Percentiles rank a stretch among this genome's conserved stretches.
Conservation (phyloP, 2,113 vertebrate genomes). For the Coptodon rendalli region DNA sequence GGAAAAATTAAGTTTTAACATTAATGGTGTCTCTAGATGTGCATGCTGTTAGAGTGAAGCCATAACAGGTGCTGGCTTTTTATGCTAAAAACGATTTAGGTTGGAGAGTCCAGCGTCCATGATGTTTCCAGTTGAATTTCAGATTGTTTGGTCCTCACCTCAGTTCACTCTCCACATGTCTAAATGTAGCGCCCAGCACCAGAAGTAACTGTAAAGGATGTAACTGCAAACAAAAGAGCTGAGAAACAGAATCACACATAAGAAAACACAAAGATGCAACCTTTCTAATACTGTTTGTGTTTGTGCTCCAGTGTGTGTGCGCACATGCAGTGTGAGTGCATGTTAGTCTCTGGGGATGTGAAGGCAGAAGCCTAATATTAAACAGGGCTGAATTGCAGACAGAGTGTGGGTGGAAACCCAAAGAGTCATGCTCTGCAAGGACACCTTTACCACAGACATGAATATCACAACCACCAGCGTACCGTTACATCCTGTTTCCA, state of each 20-base stretch:
- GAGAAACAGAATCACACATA: not conserved
- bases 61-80: not conserved
- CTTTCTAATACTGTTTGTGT: not conserved
- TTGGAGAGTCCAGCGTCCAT: not conserved
- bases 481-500: not conserved
- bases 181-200: not conserved
- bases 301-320: not conserved
- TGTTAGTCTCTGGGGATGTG: not conserved
- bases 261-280: not conserved
- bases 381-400: not conserved
- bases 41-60: not conserved
- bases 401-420: not conserved
- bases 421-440: not conserved
- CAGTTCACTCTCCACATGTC: too few relatives aligned
- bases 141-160: not conserved
- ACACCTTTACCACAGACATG: not conserved
- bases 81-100: not conserved
- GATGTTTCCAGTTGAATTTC: not conserved
- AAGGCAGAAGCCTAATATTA: slow-evolving; percentile 17
- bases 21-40: not conserved
- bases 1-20: not conserved
- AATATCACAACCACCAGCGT: not conserved
- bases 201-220: not conserved
- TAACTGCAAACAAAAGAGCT: not conserved
- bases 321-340: not conserved